Percentiles rank a stretch among this genome's conserved stretches.
These are phyloP conservation scores for Psittacula derbiana DNA, from an alignment of 2,797 vertebrate genomes.

Conservation along the genomic window DNA sequence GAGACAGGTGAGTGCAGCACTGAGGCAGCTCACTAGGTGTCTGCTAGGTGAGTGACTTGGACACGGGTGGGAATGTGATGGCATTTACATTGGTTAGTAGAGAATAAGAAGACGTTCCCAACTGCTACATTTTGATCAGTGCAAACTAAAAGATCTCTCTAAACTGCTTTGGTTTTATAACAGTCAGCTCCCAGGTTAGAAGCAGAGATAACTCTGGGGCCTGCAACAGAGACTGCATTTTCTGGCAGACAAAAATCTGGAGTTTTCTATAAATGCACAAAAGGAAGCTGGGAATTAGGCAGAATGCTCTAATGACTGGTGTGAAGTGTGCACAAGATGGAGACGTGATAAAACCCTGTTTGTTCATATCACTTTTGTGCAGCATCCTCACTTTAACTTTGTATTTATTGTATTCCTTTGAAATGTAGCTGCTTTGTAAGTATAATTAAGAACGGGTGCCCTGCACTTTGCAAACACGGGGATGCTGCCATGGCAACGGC, in stretches of 20 bases:
- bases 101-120: neutral
- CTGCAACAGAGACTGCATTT: slow-evolving; percentile 1
- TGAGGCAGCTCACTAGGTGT: neutral
- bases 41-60: neutral
- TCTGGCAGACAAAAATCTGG: slow-evolving; percentile 6
- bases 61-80: neutral
- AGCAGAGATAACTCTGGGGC: slow-evolving; percentile 18
- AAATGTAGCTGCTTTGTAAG: slow-evolving; percentile 70
- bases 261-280: slow-evolving; percentile 13
- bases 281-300: neutral
- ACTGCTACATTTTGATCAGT: neutral
- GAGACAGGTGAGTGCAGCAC: neutral
- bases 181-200: neutral
- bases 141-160: neutral
- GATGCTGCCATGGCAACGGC: slow-evolving; percentile 79
- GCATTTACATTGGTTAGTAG: neutral
- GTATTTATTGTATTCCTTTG: slow-evolving; percentile 71
- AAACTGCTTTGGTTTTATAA: neutral
- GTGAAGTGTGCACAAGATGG: slow-evolving; percentile 28
- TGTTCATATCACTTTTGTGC: slow-evolving; percentile 50
- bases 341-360: slow-evolving; percentile 14
- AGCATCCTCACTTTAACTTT: slow-evolving; percentile 57
- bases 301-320: neutral
- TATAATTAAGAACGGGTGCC: slow-evolving; percentile 74
- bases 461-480: slow-evolving; percentile 72